Evolutionary conservation across 2,797 vertebrate species (phyloP).

Genomic region (Danio kyathit): DNA sequence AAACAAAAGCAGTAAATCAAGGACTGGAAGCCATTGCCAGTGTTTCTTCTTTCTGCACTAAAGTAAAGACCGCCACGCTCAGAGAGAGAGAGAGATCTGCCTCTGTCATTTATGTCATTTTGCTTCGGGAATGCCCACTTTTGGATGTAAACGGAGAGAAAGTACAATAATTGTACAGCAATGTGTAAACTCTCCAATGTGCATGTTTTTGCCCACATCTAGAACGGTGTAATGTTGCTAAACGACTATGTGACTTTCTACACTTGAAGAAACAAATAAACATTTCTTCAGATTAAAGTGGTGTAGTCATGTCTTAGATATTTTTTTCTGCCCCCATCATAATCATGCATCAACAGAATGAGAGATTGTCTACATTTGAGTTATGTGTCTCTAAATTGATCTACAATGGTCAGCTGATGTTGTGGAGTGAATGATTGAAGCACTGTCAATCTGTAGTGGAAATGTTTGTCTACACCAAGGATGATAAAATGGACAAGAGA

Average conservation of each 20-base stretch:
- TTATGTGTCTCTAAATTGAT: constrained; percentile 57
- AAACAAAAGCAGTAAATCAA: constrained; percentile 78
- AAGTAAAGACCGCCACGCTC: constrained; percentile 63
- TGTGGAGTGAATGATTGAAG: no score
- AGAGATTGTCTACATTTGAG: not conserved
- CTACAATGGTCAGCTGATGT: not conserved
- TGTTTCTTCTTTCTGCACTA: constrained; percentile 83
- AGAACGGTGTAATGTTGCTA: constrained; percentile 64
- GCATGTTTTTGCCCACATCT: constrained; percentile 73
- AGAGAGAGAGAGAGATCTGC: constrained; percentile 53
- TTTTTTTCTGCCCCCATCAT: not conserved
- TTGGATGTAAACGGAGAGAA: constrained; percentile 56
- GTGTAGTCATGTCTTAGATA: constrained; percentile 58
- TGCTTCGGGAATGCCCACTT: constrained; percentile 52
- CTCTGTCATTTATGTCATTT: constrained; percentile 55
- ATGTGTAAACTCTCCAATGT: constrained; percentile 58
- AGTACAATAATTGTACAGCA: constrained; percentile 61
- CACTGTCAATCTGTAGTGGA: no score
- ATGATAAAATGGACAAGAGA: no score
- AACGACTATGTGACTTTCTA: constrained; percentile 74
- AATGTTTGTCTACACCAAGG: no score
- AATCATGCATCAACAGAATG: not conserved
- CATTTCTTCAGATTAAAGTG: constrained; percentile 64
- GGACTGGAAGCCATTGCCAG: constrained; percentile 76
- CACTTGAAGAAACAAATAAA: constrained; percentile 71